Conservation (phyloP, 2,888 invertebrate species). For the Megalurothrips usitatus region DNA sequence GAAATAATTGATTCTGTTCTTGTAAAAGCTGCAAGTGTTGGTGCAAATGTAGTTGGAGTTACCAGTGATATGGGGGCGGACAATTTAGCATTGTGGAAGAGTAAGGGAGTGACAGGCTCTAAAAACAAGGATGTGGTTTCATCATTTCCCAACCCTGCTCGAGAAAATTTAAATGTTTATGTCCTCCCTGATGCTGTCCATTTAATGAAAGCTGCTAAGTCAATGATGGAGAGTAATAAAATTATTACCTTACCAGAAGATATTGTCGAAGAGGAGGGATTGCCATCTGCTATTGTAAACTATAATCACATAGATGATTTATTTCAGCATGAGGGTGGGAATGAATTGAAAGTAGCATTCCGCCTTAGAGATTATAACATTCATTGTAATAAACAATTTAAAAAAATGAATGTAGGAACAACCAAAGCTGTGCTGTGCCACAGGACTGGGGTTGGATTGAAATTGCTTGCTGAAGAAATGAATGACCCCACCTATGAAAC, state of each 20-base stretch:
- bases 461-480: background rate
- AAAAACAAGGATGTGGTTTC: background rate
- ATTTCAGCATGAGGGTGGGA: background rate
- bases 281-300: background rate
- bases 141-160: background rate
- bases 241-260: background rate
- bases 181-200: background rate
- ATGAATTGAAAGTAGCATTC: background rate
- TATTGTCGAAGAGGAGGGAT: background rate
- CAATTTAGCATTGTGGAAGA: background rate
- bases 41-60: too few species aligned
- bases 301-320: background rate
- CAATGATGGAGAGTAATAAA: background rate
- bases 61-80: too few species aligned
- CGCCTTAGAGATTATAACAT: background rate
- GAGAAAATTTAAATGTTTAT: background rate
- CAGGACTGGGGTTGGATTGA: background rate
- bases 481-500: background rate
- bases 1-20: background rate
- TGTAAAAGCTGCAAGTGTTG: background rate
- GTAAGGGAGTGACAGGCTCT: background rate
- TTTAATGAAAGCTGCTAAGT: background rate
- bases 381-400: background rate
- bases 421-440: background rate
- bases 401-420: too few species aligned